Base-by-base conservation (phyloP, 2,888 invertebrate species). In the Coremacera marginata region DNA sequence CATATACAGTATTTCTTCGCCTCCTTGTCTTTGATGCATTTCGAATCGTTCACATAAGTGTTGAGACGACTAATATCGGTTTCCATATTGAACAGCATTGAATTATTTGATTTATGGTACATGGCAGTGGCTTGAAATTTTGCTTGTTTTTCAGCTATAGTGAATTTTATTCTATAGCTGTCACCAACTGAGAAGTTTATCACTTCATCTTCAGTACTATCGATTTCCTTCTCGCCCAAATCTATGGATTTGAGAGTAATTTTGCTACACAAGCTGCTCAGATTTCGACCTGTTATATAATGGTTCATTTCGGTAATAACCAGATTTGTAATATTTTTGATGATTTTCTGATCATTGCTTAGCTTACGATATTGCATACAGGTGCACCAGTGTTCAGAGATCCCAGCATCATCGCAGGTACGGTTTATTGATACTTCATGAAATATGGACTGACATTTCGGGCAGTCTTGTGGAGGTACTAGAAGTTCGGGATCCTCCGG, bases 351-450 rank as follows among this genome's bases (percentile, higher is more conserved):
- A 19, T 60, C 72, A 0, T 31, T 19, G 0, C 81, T 49, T 34
- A 81, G 11, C 5, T 16, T 75, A 25, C 80, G 88, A 83, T 92
- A 91, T 52, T 91, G 91, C 44, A 91, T 90, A 83, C 95, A 95
- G 77, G 94, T 92, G 84, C 95, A 95, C 95, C 95, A 95, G 84
- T 94, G 94, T 25, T 92, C 90, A 0, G 91, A 90, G 73, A 95
- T 92, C 0, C 91, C 92, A 0, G 92, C 93, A 75, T 94, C 93
- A 37, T 89, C 87, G 84, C 95, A 96, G 4, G 92, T 92, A 37
- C 95, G 90, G 78, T 92, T 91, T 70, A 86, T 86, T 25, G 91
- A 90, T 1, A 94, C 90, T 65, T 91, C 89, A n/a, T 90, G 86
- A 77, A 95, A 93, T 70, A 95, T 84, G 76, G 93, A 93, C 76